Conservation (phyloP, 2,888 invertebrate genomes). For the Philopedon plagiatum region DNA sequence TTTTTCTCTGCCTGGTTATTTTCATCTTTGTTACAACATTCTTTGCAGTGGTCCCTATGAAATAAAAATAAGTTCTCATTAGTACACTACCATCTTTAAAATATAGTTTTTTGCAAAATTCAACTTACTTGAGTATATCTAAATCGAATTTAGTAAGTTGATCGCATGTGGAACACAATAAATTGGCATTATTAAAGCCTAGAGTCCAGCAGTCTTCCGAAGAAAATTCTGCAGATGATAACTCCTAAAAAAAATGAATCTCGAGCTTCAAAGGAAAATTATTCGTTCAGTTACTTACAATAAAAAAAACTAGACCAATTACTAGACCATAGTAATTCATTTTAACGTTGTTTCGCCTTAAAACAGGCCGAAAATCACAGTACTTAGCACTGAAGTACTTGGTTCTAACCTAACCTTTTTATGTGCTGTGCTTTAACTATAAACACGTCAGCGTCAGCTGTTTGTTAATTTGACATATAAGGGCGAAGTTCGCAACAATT, state of each 20-base stretch:
- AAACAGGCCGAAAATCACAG: too few species aligned
- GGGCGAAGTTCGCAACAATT: too few species aligned
- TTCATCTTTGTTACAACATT: constrained; percentile 87
- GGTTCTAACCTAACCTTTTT: too few species aligned
- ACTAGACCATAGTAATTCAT: neutral
- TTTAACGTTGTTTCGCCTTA: too few species aligned
- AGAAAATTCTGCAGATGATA: constrained; percentile 69
- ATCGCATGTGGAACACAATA: constrained; percentile 92
- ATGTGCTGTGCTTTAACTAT: too few species aligned
- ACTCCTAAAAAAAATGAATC: constrained; percentile 45
- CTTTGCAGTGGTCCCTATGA: constrained; percentile 78
- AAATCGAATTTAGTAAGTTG: constrained; percentile 84
- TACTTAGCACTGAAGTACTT: too few species aligned
- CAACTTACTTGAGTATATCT: constrained; percentile 73
- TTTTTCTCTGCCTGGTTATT: constrained; percentile 77
- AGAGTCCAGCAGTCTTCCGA: constrained; percentile 87
- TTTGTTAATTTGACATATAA: too few species aligned
- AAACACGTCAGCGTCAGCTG: too few species aligned
- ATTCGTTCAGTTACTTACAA: constrained; percentile 6
- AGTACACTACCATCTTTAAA: too few species aligned
- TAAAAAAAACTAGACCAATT: neutral
- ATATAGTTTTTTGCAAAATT: neutral
- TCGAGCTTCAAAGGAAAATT: too few species aligned
- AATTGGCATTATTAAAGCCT: constrained; percentile 88
- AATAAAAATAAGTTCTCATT: neutral